Evolutionary conservation across 2,888 invertebrate genomes (phyloP).

Genomic region (Zonitis immaculata): DNA sequence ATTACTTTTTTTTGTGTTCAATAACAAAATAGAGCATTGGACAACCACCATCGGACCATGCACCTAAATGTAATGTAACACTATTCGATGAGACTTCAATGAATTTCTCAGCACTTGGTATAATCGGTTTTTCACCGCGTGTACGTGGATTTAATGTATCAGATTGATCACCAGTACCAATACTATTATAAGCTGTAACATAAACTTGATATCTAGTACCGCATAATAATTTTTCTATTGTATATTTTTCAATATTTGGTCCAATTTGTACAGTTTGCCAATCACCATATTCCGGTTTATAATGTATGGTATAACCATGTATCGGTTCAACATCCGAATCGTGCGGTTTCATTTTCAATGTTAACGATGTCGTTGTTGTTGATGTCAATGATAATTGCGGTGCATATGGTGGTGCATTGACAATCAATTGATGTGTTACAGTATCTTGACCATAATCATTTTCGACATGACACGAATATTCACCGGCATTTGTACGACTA

Average conservation of each 20-base stretch:
- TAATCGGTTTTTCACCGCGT: constrained; percentile 89
- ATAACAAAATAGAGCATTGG: constrained; percentile 94
- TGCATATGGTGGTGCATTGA: constrained; percentile 74
- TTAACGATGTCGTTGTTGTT: constrained; percentile 71
- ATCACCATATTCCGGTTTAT: constrained; percentile 91
- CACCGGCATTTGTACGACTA: constrained; percentile 85
- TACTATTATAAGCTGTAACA: constrained; percentile 89
- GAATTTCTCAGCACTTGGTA: constrained; percentile 85
- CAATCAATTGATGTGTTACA: constrained; percentile 83
- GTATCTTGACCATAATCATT: constrained; percentile 91
- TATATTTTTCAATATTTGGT: constrained; percentile 72
- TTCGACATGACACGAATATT: constrained; percentile 90
- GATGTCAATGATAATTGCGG: constrained; percentile 67
- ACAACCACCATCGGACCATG: constrained; percentile 94
- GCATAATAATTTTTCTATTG: constrained; percentile 82
- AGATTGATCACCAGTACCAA: constrained; percentile 88
- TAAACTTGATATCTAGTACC: constrained; percentile 92
- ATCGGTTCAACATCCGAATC: constrained; percentile 81
- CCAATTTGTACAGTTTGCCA: constrained; percentile 80
- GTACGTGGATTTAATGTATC: constrained; percentile 86
- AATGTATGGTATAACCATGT: constrained; percentile 87
- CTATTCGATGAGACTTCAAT: constrained; percentile 92
- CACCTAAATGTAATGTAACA: constrained; percentile 83
- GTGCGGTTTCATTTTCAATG: constrained; percentile 67
- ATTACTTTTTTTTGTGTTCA: constrained; percentile 87